phyloP scores from a whole-genome alignment of 2,113 vertebrate genomes.

The Mustelus asterias region DNA sequence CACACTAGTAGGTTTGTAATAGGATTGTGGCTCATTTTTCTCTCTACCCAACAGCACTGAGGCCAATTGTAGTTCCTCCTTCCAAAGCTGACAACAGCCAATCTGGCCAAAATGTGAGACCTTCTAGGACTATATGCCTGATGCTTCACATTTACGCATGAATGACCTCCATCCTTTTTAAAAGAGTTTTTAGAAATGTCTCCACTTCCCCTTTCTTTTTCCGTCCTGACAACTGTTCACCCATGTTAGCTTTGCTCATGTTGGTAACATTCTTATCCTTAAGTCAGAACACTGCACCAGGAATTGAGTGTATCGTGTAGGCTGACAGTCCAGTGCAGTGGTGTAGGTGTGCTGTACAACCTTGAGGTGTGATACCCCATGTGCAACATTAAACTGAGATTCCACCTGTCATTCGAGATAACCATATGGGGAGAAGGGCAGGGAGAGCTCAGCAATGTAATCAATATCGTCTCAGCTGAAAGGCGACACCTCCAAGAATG shows the following conservation, averaged over 20 bases:
- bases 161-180: background rate
- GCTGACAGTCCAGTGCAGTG: background rate
- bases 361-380: background rate
- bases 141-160: background rate
- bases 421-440: background rate
- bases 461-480: background rate
- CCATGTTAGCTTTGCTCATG: background rate
- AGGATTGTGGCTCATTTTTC: background rate
- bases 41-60: background rate
- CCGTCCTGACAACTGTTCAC: background rate
- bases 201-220: background rate
- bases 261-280: background rate
- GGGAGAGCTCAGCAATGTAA: background rate
- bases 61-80: background rate
- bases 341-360: background rate
- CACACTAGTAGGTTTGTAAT: background rate
- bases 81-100: background rate
- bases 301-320: background rate
- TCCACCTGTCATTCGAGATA: background rate
- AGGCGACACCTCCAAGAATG: background rate
- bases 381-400: background rate
- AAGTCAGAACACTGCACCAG: background rate
- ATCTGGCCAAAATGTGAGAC: background rate
- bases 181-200: background rate
- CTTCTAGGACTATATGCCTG: background rate